phyloP scores from a whole-genome alignment of 2,888 invertebrate species.

The Merodon equestris region DNA sequence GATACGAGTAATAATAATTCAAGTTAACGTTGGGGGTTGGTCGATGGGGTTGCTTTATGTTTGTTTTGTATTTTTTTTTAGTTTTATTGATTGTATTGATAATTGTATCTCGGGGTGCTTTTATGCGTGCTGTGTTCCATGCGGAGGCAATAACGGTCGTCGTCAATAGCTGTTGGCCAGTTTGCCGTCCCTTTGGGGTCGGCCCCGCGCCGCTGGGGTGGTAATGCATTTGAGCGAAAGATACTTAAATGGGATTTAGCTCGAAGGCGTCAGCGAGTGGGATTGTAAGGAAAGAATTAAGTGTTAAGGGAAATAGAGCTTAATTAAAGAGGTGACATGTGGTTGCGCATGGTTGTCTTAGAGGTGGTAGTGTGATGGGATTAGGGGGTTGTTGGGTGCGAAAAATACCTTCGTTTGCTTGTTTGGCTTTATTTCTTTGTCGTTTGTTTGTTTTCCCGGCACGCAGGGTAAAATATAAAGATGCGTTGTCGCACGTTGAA shows the following conservation, averaged over 20 bases:
- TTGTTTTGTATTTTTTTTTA: conserved; percentile 38
- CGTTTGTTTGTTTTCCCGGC: background rate
- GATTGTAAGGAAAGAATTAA: conserved; percentile 14
- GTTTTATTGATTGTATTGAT: conserved; percentile 60
- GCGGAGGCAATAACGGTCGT: background rate
- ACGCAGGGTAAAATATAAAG: too few relatives aligned
- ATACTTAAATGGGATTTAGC: conserved; percentile 43
- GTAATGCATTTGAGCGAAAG: conserved; percentile 23
- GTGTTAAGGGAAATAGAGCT: conserved; percentile 40
- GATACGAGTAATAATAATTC: conserved; percentile 39
- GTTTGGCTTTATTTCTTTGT: background rate
- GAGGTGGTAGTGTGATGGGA: conserved; percentile 28
- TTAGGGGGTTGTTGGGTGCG: conserved; percentile 20
- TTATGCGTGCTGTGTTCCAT: background rate
- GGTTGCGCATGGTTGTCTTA: conserved; percentile 48
- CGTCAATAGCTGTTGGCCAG: conserved; percentile 1
- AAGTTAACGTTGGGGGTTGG: conserved; percentile 7
- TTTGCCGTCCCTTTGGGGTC: background rate
- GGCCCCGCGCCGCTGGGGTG: background rate
- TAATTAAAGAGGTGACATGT: conserved; percentile 37
- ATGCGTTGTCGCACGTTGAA: too few relatives aligned
- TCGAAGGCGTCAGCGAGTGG: conserved; percentile 22
- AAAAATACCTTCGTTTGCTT: conserved; percentile 5
- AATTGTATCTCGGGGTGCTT: conserved; percentile 22
- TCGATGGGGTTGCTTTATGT: conserved; percentile 6